phyloP scores from a whole-genome alignment of 1,140 invertebrate genomes.

The Aphaenogaster floridana region DNA sequence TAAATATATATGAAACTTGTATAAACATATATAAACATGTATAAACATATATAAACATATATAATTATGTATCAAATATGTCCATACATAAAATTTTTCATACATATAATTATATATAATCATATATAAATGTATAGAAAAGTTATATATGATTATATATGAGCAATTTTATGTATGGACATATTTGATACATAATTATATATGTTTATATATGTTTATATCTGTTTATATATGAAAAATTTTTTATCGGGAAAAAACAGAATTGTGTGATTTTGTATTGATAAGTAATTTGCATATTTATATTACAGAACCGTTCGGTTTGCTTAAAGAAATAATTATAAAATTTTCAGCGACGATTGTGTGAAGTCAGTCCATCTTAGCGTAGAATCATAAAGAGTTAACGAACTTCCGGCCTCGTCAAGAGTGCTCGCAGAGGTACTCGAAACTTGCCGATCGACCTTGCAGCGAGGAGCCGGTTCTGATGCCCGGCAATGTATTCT shows the following conservation, averaged over 20 bases:
- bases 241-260: neutral
- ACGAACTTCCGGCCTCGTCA: slow-evolving; percentile 29
- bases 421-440: slow-evolving; percentile 36
- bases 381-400: slow-evolving; percentile 18
- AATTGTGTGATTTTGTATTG: neutral
- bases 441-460: slow-evolving; percentile 47
- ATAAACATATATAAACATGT: too few species aligned
- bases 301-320: neutral
- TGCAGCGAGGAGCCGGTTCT: slow-evolving; percentile 71
- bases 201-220: too few species aligned
- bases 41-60: too few species aligned
- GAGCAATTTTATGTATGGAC: too few species aligned
- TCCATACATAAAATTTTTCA: too few species aligned
- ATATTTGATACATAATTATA: too few species aligned
- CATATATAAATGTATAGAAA: too few species aligned
- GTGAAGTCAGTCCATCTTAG: neutral
- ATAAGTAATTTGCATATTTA: slow-evolving; percentile 12
- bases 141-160: too few species aligned
- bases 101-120: too few species aligned
- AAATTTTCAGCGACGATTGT: neutral
- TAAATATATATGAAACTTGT: too few species aligned
- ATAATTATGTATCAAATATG: too few species aligned
- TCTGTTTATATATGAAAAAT: too few species aligned
- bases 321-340: slow-evolving; percentile 19
- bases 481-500: slow-evolving; percentile 76